These are phyloP conservation scores for Iguana delicatissima DNA, from an alignment of 2,797 vertebrate species.

Conservation along the genomic window DNA sequence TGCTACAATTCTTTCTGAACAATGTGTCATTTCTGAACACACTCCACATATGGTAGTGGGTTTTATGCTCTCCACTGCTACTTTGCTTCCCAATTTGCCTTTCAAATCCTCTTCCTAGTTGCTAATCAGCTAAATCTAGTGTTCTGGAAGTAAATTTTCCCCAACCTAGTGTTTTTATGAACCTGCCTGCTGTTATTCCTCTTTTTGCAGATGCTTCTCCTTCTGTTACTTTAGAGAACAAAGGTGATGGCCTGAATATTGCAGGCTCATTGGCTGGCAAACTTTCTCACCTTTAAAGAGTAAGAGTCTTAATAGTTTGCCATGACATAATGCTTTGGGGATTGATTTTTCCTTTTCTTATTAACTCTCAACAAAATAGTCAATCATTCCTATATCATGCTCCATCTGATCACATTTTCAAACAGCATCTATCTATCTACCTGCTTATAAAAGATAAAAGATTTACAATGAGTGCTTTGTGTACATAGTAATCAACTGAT, in stretches of 20 bases:
- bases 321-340: not conserved
- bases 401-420: not conserved
- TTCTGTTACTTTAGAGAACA: constrained; percentile 66
- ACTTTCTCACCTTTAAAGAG: constrained; percentile 43
- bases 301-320: constrained; percentile 46
- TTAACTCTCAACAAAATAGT: constrained; percentile 47
- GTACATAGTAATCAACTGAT: not conserved
- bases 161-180: constrained; percentile 66
- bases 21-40: constrained; percentile 53
- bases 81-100: constrained; percentile 41
- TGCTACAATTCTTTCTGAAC: constrained; percentile 33
- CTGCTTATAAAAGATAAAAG: not conserved
- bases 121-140: constrained; percentile 40
- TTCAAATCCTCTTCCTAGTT: constrained; percentile 40
- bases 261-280: constrained; percentile 49
- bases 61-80: constrained; percentile 47
- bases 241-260: constrained; percentile 59
- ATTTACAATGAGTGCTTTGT: not conserved
- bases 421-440: not conserved
- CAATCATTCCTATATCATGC: constrained; percentile 1
- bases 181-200: constrained; percentile 61
- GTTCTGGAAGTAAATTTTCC: constrained; percentile 60
- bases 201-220: constrained; percentile 69
- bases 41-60: constrained; percentile 32
- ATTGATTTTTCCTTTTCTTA: constrained; percentile 44